Conservation (phyloP, 2,113 vertebrate species). For the Empidonax traillii region DNA sequence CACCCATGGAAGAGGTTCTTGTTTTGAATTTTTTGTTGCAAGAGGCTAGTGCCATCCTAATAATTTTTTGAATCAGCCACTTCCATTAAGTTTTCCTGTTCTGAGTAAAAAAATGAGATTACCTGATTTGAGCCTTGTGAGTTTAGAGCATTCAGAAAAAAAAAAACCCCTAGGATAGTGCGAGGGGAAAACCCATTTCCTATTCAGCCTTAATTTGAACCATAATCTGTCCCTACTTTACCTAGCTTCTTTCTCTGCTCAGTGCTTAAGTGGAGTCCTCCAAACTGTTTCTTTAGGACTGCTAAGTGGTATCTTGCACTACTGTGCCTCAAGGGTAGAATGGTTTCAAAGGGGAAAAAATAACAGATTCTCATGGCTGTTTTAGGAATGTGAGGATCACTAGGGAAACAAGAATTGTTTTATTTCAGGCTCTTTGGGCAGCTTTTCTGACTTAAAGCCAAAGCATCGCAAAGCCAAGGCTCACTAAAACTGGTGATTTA, state of each 20-base stretch:
- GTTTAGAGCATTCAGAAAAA: not conserved
- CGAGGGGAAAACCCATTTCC: not conserved
- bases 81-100: not conserved
- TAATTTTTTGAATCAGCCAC: not conserved
- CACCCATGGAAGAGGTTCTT: not conserved
- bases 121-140: not conserved
- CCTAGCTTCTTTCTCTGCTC: not conserved
- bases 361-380: not conserved
- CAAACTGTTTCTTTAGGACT: not conserved
- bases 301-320: not conserved
- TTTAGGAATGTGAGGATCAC: not conserved
- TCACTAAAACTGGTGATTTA: slow-evolving; percentile 8
- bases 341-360: slow-evolving; percentile 2
- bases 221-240: not conserved
- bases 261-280: not conserved
- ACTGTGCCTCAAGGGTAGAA: not conserved
- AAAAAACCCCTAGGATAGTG: accelerated
- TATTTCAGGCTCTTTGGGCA: not conserved
- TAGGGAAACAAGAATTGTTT: not conserved
- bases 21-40: not conserved
- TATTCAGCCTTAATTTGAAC: not conserved
- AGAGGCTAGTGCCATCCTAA: not conserved
- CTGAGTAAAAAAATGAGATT: not conserved
- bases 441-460: slow-evolving; percentile 9
- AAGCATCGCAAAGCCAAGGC: not conserved